Base-by-base conservation (phyloP, 1,140 invertebrate species). In the Cydia splendana region DNA sequence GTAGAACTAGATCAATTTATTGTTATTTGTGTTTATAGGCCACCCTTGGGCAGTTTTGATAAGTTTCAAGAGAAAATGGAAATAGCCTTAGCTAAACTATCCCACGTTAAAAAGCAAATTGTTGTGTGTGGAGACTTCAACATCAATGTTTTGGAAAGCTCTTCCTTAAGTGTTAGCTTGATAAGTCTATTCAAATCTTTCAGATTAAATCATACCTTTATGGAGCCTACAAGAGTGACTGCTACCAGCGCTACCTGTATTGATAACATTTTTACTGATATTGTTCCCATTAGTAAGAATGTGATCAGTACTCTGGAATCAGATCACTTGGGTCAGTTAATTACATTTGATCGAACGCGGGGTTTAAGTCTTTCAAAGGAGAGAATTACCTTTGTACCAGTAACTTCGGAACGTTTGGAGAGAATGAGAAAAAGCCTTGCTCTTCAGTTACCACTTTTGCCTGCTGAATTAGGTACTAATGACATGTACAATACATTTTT, bases 201-300 rank as follows among this genome's bases (percentile, higher is more conserved):
- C 20, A 18, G 28, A 24, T 18, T 65, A 13, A 65, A 65, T 4
- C 6, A 65, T 18, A 7, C 10, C 10, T 65, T 65, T 65, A 24
- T 15, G 20, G 65, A 65, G n/a, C 65, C 65, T 24, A 65, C 65
- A 12, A 20, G 65, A 12, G 65, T 65, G 10, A 65, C 65, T 13
- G 18, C 65, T 20, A 65, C 65, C 9, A 65, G 20, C 20, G 65
- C 20, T 4, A 65, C 65, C 2, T 65, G 65, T n/a, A 20, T 65
- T 65, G 65, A 65, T 65, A 65, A 65, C 28, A 30, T 65, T 65
- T 65, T 65, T 65, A 24, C 20, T 65, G n/a, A 65, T 65, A 24
- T 65, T 65, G 28, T 12, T 13, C 65, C 18, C 10, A 18, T 15
- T 13, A 30, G 18, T 65, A 65, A 65, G 28, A 24, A 10, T 24